Evolutionary conservation across 2,888 invertebrate species (phyloP).

Genomic region (Pharmacophagus antenor): DNA sequence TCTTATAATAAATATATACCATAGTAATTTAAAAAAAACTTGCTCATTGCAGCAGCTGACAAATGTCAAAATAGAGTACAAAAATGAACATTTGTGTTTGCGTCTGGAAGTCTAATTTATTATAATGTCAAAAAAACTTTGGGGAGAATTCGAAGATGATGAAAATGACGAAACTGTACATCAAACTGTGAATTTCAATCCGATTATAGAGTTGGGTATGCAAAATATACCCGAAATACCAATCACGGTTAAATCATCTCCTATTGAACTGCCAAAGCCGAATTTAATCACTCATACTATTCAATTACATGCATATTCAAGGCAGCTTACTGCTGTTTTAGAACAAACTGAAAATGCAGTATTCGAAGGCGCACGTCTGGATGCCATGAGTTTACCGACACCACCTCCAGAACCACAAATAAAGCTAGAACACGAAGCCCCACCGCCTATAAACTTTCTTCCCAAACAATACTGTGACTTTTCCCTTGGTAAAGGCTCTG

Average conservation of each 20-base stretch:
- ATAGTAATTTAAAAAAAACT: no score
- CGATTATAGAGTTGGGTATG: slow-evolving; percentile 75
- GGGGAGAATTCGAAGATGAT: slow-evolving; percentile 71
- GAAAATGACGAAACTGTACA: slow-evolving; percentile 57
- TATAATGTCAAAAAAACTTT: slow-evolving; percentile 48
- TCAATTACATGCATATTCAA: slow-evolving; percentile 62
- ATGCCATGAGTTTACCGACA: slow-evolving; percentile 56
- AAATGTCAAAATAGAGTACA: neutral
- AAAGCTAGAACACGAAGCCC: slow-evolving; percentile 57
- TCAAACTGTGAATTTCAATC: slow-evolving; percentile 73
- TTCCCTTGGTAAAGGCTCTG: slow-evolving; percentile 65
- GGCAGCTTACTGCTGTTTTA: slow-evolving; percentile 59
- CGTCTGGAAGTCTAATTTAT: neutral
- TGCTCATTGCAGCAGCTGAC: neutral
- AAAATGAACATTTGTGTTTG: neutral
- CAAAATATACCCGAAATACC: slow-evolving; percentile 76
- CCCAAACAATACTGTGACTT: slow-evolving; percentile 71
- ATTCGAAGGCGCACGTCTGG: slow-evolving; percentile 58
- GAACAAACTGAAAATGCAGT: slow-evolving; percentile 62
- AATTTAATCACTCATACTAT: slow-evolving; percentile 74
- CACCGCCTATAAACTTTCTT: slow-evolving; percentile 64
- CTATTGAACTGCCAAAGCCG: slow-evolving; percentile 67
- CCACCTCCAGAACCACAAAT: slow-evolving; percentile 59
- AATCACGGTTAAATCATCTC: slow-evolving; percentile 68
- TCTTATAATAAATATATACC: no score